Evolutionary conservation across 2,888 invertebrate species (phyloP), one percentile per base, ranked within the genome.

Genomic region (Quadroppia sp.): DNA sequence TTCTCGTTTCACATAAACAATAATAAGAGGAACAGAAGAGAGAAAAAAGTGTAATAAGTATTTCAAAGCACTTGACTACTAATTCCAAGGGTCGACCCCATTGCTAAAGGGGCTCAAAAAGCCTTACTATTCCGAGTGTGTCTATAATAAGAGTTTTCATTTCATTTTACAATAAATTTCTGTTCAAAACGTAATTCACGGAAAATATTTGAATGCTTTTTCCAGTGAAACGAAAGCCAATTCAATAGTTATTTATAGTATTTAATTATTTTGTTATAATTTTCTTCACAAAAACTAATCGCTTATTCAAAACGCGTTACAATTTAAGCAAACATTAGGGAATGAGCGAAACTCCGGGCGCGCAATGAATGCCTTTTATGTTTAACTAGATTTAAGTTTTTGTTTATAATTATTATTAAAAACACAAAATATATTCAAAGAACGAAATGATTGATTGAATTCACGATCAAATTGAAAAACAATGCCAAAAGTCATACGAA

Each of bases 301-400:
- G 11, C 30, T 28, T 59, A 59, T 59, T 59, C 59, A 59, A 59
- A 59, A 13, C 28, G 11, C 59, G 59, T 59, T n/a, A 28, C 30
- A 53, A 2, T 53, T 53, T 23, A n/a, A 59, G 59, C 11, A 23
- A 59, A 17, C 59, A 59, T 59, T 59, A 28, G n/a, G 59, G 11
- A 50, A n/a, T 20, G 20, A 50, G 20, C n/a, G 20, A 50, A 23
- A n/a, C 17, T 11, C 17, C 17, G 3, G 45, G 13, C 2, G 17
- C 7, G 17, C 7, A 45, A 45, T 11, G 6, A 45, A 3, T 45
- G 11, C 7, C 11, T 45, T 36, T 36, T 36, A 36, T 36, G 11
- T 36, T 7, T n/a, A n/a, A n/a, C n/a, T n/a, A n/a, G n/a, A n/a
- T n/a, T n/a, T n/a, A n/a, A n/a, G n/a, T n/a, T n/a, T n/a, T n/a